Evolutionary conservation across 1,140 invertebrate species (phyloP), one percentile per base, ranked within the genome.

Genomic region (Apolygus lucorum): DNA sequence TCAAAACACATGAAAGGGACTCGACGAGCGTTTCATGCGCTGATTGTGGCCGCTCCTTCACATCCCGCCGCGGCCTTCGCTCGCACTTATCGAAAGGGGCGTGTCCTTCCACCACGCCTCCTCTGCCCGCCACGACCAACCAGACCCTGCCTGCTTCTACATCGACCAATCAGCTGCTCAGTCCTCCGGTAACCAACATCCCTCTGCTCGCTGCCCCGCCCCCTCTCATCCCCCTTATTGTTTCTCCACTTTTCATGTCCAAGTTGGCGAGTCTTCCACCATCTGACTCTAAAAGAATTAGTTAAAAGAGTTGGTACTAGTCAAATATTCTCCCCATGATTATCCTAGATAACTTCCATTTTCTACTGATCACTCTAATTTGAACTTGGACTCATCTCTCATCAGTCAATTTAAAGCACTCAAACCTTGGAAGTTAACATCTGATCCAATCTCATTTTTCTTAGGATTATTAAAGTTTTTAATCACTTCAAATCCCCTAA

Each of bases 1-100:
- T 72, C 25, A 68, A 68, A 24, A 72, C 71, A 1, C 71, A 72
- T 42, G 34, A 28, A 24, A 27, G 68, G 28, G 66, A 67, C 24
- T 14, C 42, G 2, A 21, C 21, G 11, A 68, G 21, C 21, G 22
- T 70, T 17, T 22, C 22, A 22, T 70, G 69, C 54, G 21, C 63
- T 26, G 26, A 34, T 14, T 70, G 69, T 52, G 17, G 17, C 26
- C 21, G 63, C 24, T 17, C 26, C 14, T 70, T 70, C 28, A 59
- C 29, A n/a, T 29, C 63, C 8, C 26, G 54, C 21, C 29, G 69
- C 17, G 63, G 62, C 8, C 63, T 70, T 21, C 63, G 54, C 2
- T 24, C 63, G 14, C 69, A 70, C 26, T 59, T 62, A 8, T 28
- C 52, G 26, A 62, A 26, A 8, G 62, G 21, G 17, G 27, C 22